These are phyloP conservation scores for Xylophagus ater DNA, from an alignment of 2,888 invertebrate genomes.

Conservation along the genomic window DNA sequence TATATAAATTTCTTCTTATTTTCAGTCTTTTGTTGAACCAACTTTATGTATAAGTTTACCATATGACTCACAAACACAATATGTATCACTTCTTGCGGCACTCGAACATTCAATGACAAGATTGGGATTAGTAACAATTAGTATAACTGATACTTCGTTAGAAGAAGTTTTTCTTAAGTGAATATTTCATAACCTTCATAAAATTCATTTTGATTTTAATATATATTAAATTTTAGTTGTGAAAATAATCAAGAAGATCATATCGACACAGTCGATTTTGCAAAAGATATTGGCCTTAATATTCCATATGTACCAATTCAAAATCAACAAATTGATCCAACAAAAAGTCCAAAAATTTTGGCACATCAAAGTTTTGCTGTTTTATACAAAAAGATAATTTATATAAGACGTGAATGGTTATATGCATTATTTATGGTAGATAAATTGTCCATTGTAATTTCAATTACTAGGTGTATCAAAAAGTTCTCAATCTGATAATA, in stretches of 20 bases:
- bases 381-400: constrained; percentile 34
- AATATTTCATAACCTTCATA: constrained; percentile 7
- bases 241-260: constrained; percentile 9
- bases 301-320: constrained; percentile 8
- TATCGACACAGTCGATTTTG: constrained; percentile 6
- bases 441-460: too few relatives aligned
- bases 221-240: constrained; percentile 10
- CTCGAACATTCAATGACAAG: constrained; percentile 48
- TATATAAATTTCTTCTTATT: constrained; percentile 4
- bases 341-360: constrained; percentile 16
- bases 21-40: constrained; percentile 31
- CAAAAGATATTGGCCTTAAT: neutral
- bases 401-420: constrained; percentile 27
- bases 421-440: constrained; percentile 29
- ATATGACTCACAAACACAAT: constrained; percentile 43
- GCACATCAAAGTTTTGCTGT: constrained; percentile 29
- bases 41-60: constrained; percentile 41
- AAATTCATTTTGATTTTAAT: constrained; percentile 2
- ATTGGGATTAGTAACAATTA: constrained; percentile 64
- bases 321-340: constrained; percentile 23
- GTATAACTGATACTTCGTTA: constrained; percentile 76
- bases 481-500: too few relatives aligned
- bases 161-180: constrained; percentile 87
- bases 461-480: too few relatives aligned
- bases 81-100: constrained; percentile 49